Conservation (phyloP, 1,140 invertebrate species). For the Macrosteles quadrilineatus region DNA sequence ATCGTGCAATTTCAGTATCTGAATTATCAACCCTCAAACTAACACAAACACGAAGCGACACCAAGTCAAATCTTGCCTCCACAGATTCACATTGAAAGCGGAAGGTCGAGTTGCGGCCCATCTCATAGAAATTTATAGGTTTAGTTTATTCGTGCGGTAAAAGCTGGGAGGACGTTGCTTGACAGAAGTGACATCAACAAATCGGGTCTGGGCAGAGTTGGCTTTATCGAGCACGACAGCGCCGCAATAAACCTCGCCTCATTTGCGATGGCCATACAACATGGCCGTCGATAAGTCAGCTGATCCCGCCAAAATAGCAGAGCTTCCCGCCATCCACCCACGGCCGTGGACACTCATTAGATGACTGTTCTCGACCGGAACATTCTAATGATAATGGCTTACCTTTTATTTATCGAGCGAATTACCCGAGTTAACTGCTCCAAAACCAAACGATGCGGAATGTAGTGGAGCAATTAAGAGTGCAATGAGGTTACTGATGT, state of each 20-base stretch:
- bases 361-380: not conserved
- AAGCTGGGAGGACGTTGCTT: not conserved
- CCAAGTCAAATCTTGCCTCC: not conserved
- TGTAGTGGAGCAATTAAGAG: too few species aligned
- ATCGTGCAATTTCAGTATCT: too few species aligned
- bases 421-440: constrained; percentile 8
- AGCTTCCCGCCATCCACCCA: not conserved
- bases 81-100: too few species aligned
- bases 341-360: not conserved
- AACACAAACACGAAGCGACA: not conserved
- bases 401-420: not conserved
- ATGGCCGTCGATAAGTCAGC: not conserved
- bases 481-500: too few species aligned
- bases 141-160: constrained; percentile 5
- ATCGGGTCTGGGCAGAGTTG: not conserved
- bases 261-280: not conserved
- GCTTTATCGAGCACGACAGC: constrained; percentile 2
- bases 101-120: too few species aligned
- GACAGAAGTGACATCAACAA: not conserved
- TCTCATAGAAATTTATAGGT: not conserved
- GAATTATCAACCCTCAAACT: too few species aligned
- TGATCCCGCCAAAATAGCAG: not conserved
- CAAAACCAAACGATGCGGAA: not conserved
- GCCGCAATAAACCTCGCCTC: not conserved
- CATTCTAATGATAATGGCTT: not conserved